phyloP scores from a whole-genome alignment of 2,113 vertebrate species.

The Chaetura pelagica region DNA sequence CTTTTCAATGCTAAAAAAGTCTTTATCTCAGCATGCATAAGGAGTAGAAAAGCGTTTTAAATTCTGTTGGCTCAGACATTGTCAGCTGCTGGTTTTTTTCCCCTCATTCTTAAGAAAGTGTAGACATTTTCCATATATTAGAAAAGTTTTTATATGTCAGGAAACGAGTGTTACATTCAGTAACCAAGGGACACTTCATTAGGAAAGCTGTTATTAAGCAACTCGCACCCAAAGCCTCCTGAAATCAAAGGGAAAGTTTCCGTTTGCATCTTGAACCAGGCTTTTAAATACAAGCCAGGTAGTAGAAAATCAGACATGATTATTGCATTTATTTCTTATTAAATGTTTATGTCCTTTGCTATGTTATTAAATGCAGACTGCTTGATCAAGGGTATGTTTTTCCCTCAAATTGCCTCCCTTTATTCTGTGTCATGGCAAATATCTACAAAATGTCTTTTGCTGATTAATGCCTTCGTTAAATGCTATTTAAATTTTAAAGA shows the following conservation, averaged over 20 bases:
- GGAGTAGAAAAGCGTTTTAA: neutral
- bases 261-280: neutral
- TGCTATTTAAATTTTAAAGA: neutral
- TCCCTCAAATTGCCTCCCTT: neutral
- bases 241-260: neutral
- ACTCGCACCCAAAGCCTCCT: neutral
- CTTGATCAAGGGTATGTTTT: neutral
- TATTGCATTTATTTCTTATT: neutral
- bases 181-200: neutral
- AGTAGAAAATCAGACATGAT: neutral
- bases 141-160: neutral
- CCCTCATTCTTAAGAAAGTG: neutral
- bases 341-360: neutral
- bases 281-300: neutral
- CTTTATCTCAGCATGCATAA: neutral
- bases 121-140: neutral
- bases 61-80: neutral
- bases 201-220: neutral
- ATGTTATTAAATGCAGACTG: neutral
- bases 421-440: neutral
- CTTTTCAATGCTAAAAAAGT: neutral
- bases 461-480: neutral
- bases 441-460: neutral
- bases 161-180: neutral
- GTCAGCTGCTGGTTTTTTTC: neutral